Evolutionary conservation across 2,113 vertebrate species (phyloP), one percentile per base, ranked within the genome.

Genomic region (Gallinago paraguaiae): DNA sequence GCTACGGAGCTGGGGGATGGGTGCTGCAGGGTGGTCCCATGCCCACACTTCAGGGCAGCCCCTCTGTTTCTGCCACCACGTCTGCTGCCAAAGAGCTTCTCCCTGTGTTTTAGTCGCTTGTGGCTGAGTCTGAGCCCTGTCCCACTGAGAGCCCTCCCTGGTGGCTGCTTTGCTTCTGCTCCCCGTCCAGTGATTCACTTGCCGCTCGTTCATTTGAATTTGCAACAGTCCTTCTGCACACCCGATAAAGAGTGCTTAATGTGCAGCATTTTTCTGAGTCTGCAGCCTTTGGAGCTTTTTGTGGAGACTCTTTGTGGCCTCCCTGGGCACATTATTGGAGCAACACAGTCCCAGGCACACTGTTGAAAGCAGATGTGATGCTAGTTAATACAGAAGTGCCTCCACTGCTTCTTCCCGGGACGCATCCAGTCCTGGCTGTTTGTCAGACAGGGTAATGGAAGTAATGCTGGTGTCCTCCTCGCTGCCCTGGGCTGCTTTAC

Each of bases 41-140:
- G 75, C 50, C 63, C 65, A 33, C 4, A 0, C 13, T 30, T 24
- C 14, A n/a, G 31, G 43, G 24, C n/a, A 51, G 18, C 6, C 33
- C 56, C 39, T 48, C 37, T 72, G 11, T 22, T 24, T 54, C 51
- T 75, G n/a, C 11, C 10, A 16, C 13, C 4, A 6, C 0, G 0
- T 17, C 63, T 59, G 72, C 48, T 84, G 78, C 41, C 5, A 2
- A 24, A 30, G 64, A 41, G 37, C 14, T 43, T 67, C 51, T 85
- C 31, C 12, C 30, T 41, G 71, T 37, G 18, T 45, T 56, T 78
- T n/a, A 74, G 46, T 8, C 35, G 35, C 46, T 37, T 10, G 12
- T 39, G 76, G 67, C 69, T 46, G 59, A 77, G 46, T 59, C 57
- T 11, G 39, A 85, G 53, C 76, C 76, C 37, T 41, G 15, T 77